Conservation (phyloP, 2,113 vertebrate species). For the Xyliphius kryptos region DNA sequence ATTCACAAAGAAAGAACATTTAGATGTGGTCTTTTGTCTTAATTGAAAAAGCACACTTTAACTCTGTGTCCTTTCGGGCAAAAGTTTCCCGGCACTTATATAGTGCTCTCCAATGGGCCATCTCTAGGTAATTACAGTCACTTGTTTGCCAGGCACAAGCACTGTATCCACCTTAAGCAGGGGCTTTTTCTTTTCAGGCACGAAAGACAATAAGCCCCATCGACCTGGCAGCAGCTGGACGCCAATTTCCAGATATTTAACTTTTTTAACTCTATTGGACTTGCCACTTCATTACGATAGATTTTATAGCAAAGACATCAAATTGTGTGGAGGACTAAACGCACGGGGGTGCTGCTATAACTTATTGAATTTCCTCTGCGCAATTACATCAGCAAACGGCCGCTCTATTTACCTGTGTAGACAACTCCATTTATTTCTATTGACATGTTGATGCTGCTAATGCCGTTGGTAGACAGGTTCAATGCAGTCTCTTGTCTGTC, state of each 20-base stretch:
- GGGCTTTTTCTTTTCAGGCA: constrained; percentile 41
- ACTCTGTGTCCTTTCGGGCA: constrained; percentile 19
- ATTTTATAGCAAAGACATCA: constrained; percentile 93
- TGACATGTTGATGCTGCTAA: constrained; percentile 99
- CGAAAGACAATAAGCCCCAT: constrained; percentile 67
- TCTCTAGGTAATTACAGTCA: constrained; percentile 52
- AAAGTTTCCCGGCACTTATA: constrained; percentile 39
- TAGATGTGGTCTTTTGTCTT: neutral
- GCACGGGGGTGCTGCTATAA: constrained; percentile 75
- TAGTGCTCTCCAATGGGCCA: constrained; percentile 37
- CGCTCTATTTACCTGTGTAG: constrained; percentile 98
- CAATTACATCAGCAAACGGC: constrained; percentile 79
- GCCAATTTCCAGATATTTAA: constrained; percentile 71
- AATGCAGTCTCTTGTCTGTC: constrained; percentile 96
- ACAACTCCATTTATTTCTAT: constrained; percentile 99
- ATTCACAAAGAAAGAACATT: constrained; percentile 2
- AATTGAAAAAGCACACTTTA: constrained; percentile 40
- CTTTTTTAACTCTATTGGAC: constrained; percentile 76
- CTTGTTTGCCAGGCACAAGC: constrained; percentile 34
- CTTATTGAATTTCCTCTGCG: constrained; percentile 89
- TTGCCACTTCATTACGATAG: constrained; percentile 79
- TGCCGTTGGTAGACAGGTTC: constrained; percentile 96
- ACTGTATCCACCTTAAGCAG: constrained; percentile 29
- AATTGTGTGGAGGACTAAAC: constrained; percentile 78
- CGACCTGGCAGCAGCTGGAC: constrained; percentile 55